Base-by-base conservation (phyloP, 2,888 invertebrate genomes). In the Mimas tiliae region DNA sequence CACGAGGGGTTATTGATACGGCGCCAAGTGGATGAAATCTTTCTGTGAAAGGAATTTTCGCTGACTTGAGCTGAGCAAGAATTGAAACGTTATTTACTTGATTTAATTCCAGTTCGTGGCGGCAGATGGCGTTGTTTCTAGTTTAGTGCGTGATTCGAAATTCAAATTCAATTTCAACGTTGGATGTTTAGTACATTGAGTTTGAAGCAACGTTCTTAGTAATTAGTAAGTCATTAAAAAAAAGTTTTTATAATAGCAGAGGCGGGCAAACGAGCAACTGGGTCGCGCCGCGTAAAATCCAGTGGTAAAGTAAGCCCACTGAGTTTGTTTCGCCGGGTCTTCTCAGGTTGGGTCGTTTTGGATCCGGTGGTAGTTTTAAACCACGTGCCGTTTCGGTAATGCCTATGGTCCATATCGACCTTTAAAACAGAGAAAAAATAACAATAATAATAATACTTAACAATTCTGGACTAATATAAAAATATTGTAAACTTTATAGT, bases 1-100 rank as follows among this genome's bases (percentile, higher is more conserved):
- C 68, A 66, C 68, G 74, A 84, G 84, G 74, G 85, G 87, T 82
- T 86, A 88, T 89, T 89, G 90, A 90, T 91, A 90, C 83, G 84
- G 82, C 66, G 68, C 75, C 74, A 75, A 87, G 86, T 82, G 83
- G 84, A 76, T 78, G 76, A 83, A 83, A 84, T 85, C 87, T 86
- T 84, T 81, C 76, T 72, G 66, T 62, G 63, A 53, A 53, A 63
- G 67, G 64, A 58, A 58, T 67, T 63, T 68, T 67, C 67, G 70
- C 72, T 68, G 64, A 65, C 64, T 66, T 58, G 58, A 58, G 65
- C 65, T 65, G 58, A 65, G 65, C 58, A 65, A 65, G 55, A 55
- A 58, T 65, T 48, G 65, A 65, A 55, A 58, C 19, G 55, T 34
- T 58, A 65, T 55, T 58, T 65, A 48, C 65, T 58, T 65, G 47